A percentile compares a stretch with the other conserved stretches of the same genome.
These are phyloP conservation scores for Coenonympha arcania DNA, from an alignment of 2,888 invertebrate genomes.

Conservation along the genomic window DNA sequence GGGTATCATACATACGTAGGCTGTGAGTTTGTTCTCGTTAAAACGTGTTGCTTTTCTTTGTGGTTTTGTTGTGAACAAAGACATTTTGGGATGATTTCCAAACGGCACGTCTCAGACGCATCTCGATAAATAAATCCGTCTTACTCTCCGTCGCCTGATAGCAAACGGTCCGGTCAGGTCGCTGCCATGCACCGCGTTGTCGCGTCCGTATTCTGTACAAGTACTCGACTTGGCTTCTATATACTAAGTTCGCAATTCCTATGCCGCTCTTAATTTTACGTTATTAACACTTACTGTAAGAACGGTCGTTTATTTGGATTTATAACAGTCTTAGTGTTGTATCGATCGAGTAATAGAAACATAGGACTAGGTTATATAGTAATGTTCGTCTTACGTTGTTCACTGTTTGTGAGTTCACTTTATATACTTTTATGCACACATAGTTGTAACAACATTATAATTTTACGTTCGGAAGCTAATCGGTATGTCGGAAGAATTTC, in stretches of 20 bases:
- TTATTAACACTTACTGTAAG: slow-evolving; percentile 62
- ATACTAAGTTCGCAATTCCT: slow-evolving; percentile 60
- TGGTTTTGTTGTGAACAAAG: slow-evolving; percentile 42
- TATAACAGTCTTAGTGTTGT: slow-evolving; percentile 50
- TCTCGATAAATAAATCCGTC: slow-evolving; percentile 70
- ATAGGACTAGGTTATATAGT: slow-evolving; percentile 67
- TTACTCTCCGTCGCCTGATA: slow-evolving; percentile 67
- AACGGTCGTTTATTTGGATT: slow-evolving; percentile 47
- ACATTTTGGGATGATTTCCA: slow-evolving; percentile 53
- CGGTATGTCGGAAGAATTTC: slow-evolving; percentile 61
- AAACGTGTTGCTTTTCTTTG: slow-evolving; percentile 58
- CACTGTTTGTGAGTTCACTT: slow-evolving; percentile 66
- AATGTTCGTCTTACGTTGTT: slow-evolving; percentile 62
- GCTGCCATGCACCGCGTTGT: slow-evolving; percentile 48
- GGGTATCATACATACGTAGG: slow-evolving; percentile 64
- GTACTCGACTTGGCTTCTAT: slow-evolving; percentile 67
- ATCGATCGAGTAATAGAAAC: slow-evolving; percentile 60
- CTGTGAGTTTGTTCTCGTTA: slow-evolving; percentile 73
- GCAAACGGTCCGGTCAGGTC: slow-evolving; percentile 39
- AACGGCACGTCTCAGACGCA: slow-evolving; percentile 71
- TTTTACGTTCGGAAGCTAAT: slow-evolving; percentile 65
- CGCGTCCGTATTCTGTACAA: slow-evolving; percentile 60
- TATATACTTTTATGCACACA: slow-evolving; percentile 63
- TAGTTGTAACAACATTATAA: slow-evolving; percentile 60
- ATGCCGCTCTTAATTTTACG: slow-evolving; percentile 46